Base-by-base conservation (phyloP, 2,113 vertebrate species). In the Strigops habroptila region DNA sequence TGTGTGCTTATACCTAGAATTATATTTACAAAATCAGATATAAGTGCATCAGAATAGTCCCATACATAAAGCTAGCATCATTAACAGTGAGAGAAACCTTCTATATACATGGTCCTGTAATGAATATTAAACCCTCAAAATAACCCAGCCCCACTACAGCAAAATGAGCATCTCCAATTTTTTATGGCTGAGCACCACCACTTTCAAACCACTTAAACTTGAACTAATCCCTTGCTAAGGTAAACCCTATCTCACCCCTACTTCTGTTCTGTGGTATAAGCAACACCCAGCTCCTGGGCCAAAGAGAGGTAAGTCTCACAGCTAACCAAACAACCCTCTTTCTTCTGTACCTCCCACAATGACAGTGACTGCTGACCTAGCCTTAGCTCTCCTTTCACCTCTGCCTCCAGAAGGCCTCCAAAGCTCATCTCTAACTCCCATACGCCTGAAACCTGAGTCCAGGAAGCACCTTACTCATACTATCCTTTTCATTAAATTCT, bases 1-100 rank as follows among this genome's bases (percentile, higher is more conserved):
- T 95, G 27, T 82, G 35, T 39, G 22, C 46, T 77, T 92, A 73
- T 57, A 91, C 44, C 94, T 96, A 87, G 63, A 82, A 87, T 78
- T 31, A 39, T 8, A 89, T 81, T 37, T 0, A 4, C 49, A 77
- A 33, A 35, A 43, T 4, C 2, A 80, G 1, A 46, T 9, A 1
- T 35, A 60, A 91, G 17, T 68, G 39, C 48, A 84, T 57, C 27
- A 49, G 24, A 82, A 82, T 18, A 82, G 51, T 82, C 22, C 41
- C 35, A 65, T 19, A 67, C 37, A 3, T 52, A 75, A 88, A 88
- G 30, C 22, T 19, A 41, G 5, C 44, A 71, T 35, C 30, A 57
- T 27, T 69, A 86, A 59, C 6, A 79, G 28, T 18, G 31, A 86
- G 3, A 65, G 10, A 92, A 90, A 53, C 25, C 4, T 48, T 74